A percentile compares a stretch with the other conserved stretches of the same genome.
Conservation (phyloP, 2,113 vertebrate genomes). For the Cyprinodon brontotheroides region DNA sequence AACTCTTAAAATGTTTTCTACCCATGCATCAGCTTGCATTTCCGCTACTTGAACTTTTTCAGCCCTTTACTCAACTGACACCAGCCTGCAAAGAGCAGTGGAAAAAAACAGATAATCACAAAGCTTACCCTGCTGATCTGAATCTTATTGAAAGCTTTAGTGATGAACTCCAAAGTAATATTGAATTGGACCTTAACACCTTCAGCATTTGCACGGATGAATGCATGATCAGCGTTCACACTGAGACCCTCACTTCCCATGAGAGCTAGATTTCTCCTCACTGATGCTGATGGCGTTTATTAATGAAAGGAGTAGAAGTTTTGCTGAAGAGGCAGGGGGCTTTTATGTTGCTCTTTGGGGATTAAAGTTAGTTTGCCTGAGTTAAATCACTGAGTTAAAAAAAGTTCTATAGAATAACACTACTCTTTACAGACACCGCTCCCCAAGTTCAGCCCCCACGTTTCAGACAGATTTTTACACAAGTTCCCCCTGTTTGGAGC, state of each 20-base stretch:
- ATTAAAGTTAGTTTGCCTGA: conserved; percentile 17
- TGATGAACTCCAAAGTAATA: neutral
- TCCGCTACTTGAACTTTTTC: neutral
- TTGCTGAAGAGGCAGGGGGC: conserved; percentile 17
- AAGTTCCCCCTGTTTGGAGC: conserved; percentile 27
- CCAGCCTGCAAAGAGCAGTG: neutral
- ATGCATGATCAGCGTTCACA: conserved; percentile 24
- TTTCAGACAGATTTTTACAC: conserved; percentile 19
- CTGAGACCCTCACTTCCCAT: conserved; percentile 8
- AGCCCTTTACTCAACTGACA: neutral
- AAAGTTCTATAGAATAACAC: conserved; percentile 37
- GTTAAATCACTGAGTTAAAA: conserved; percentile 33
- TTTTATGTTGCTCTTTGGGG: conserved; percentile 37
- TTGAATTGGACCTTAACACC: conserved; percentile 17
- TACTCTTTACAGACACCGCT: conserved; percentile 14
- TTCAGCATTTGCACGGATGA: conserved; percentile 21
- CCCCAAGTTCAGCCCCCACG: conserved; percentile 19
- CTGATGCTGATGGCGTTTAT: conserved; percentile 34
- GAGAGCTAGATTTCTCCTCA: conserved; percentile 31
- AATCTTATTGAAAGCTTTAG: neutral
- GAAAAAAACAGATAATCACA: neutral
- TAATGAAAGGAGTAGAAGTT: conserved; percentile 20
- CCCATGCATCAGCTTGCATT: neutral
- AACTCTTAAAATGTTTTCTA: neutral
- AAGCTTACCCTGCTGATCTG: conserved; percentile 5